Base-by-base conservation (phyloP, 2,888 invertebrate genomes). In the Glomeris marginata region DNA sequence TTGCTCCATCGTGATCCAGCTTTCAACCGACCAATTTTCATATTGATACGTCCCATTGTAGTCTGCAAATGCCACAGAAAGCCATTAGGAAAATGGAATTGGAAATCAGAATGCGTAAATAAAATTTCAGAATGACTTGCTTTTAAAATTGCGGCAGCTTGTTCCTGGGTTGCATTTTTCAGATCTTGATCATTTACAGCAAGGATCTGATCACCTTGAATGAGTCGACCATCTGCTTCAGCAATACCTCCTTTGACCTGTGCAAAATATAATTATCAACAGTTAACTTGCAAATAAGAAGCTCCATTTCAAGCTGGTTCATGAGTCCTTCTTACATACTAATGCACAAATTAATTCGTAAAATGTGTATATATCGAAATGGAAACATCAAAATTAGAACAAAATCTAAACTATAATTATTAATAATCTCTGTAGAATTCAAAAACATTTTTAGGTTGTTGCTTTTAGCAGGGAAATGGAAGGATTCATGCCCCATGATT, bases 211-310 rank as follows among this genome's bases (percentile, higher is more conserved):
- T 98, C 97, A 18, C 97, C 95, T 61, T 83, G 83, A 69, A 86
- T 83, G 55, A 98, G 75, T 50, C 87, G 79, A 3, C 85, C 90
- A 65, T 94, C 92, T n/a, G 69, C 66, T 56, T 76, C 74, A 0
- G 92, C 92, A 35, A 82, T 80, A 21, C 94, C 85, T 2, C 92
- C 94, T 49, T 83, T 77, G 16, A 87, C 74, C 91, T 91, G 67
- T 0, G 60, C 56, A 42, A 49, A 50, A 16, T 44, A 41, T 41
- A 41, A 10, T 18, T 41, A 3, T 20, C 2, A 4, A 18, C 21
- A n/a, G n/a, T 28, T 28, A 28, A 28, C 3, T 28, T 5, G 8
- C 4, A 28, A 28, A 3, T 5, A 5, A 28, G 3, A 28, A 28
- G 4, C 3, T 28, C 3, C 8, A 28, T 28, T 5, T 28, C 8